Conservation (phyloP, 2,113 vertebrate genomes). For the Malurus elegans region DNA sequence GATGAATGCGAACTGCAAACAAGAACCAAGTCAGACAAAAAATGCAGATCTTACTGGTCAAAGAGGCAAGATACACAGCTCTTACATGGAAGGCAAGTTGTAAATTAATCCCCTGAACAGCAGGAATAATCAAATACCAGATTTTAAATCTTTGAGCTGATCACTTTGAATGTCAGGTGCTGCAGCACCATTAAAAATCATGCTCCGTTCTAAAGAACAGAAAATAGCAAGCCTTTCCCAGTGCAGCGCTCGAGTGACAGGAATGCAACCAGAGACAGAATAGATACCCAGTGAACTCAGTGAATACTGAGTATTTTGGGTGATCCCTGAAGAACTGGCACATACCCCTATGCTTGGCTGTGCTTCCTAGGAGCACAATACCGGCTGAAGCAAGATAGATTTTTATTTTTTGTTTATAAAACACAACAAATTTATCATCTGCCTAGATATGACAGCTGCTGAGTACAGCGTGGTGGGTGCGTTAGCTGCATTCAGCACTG, state of each 20-base stretch:
- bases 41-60: not conserved
- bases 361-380: not conserved
- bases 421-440: not conserved
- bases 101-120: not conserved
- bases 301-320: not conserved
- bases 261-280: not conserved
- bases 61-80: not conserved
- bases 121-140: not conserved
- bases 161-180: not conserved
- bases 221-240: not conserved
- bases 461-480: rapidly evolving
- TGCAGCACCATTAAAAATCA: not conserved
- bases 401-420: not conserved
- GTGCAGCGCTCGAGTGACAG: not conserved
- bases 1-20: conserved; percentile 75
- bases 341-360: not conserved
- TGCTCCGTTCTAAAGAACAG: not conserved
- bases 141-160: not conserved
- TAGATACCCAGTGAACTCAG: rapidly evolving
- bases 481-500: not conserved
- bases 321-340: not conserved
- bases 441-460: not conserved
- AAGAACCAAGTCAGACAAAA: conserved; percentile 53
- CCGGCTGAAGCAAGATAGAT: not conserved
- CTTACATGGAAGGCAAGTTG: not conserved